phyloP scores from a whole-genome alignment of 2,888 invertebrate species.

The Augochlorella aurata region DNA sequence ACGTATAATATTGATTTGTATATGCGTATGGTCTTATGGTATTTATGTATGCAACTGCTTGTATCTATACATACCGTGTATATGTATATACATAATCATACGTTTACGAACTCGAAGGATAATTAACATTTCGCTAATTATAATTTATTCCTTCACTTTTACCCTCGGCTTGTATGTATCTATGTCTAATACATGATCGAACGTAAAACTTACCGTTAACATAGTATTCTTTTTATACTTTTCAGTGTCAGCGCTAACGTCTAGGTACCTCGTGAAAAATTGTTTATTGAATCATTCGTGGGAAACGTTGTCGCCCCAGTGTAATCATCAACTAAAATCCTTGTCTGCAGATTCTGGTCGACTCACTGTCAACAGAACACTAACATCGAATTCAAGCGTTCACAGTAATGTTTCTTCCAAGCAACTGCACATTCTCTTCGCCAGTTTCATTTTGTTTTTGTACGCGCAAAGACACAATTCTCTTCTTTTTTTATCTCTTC shows the following conservation, averaged over 20 bases:
- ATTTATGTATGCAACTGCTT: conserved; percentile 64
- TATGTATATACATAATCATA: conserved; percentile 70
- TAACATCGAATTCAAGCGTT: conserved; percentile 18
- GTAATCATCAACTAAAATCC: conserved; percentile 1
- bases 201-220: conserved; percentile 30
- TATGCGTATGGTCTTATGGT: conserved; percentile 67
- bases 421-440: conserved; percentile 53
- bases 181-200: conserved; percentile 32
- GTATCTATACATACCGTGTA: conserved; percentile 67
- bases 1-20: conserved; percentile 69
- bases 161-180: conserved; percentile 25
- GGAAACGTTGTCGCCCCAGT: conserved; percentile 16
- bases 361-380: conserved; percentile 17
- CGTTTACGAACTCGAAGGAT: conserved; percentile 73
- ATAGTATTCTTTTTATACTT: conserved; percentile 21
- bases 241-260: conserved; percentile 48
- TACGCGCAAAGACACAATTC: conserved; percentile 32
- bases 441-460: conserved; percentile 17
- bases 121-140: conserved; percentile 51
- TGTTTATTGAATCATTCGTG: conserved; percentile 36
- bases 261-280: conserved; percentile 70
- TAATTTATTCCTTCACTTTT: conserved; percentile 41
- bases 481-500: conserved; percentile 19
- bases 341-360: conserved; percentile 17
- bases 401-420: conserved; percentile 34